A percentile compares a stretch with the other conserved stretches of the same genome.
phyloP scores from a whole-genome alignment of 2,113 vertebrate genomes.

The Pelodiscus sinensis region DNA sequence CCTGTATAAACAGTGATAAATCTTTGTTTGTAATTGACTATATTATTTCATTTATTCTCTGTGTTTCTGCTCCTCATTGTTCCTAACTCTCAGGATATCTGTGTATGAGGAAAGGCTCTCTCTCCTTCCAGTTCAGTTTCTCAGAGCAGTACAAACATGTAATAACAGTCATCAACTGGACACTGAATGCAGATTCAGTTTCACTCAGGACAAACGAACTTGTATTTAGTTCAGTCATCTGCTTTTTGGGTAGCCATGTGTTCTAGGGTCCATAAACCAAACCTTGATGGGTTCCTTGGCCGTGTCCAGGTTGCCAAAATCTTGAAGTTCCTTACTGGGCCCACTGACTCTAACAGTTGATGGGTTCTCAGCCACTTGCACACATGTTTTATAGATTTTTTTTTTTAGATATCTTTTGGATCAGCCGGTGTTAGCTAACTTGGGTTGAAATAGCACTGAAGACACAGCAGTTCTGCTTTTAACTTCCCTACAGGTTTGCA shows the following conservation, averaged over 20 bases:
- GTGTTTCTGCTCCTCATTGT: background rate
- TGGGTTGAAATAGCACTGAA: background rate
- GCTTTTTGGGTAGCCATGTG: slow-evolving; percentile 39
- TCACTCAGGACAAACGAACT: slow-evolving; percentile 33
- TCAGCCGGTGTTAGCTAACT: background rate
- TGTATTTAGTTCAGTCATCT: background rate
- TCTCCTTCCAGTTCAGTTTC: slow-evolving; percentile 36
- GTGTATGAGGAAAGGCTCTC: slow-evolving; percentile 25
- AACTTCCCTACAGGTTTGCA: background rate
- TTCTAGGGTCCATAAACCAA: slow-evolving; percentile 14
- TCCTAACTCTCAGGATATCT: background rate
- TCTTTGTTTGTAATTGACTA: background rate
- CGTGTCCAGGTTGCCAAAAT: background rate
- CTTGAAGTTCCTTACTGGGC: background rate
- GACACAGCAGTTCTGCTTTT: background rate
- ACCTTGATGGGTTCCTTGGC: background rate
- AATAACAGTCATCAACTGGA: slow-evolving; percentile 52
- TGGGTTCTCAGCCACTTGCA: background rate
- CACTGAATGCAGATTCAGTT: background rate
- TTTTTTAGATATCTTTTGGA: background rate
- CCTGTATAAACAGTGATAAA: slow-evolving; percentile 1
- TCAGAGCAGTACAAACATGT: slow-evolving; percentile 39
- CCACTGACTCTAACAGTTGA: background rate
- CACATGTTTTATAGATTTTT: accelerated
- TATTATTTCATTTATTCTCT: background rate